These are phyloP conservation scores for Ennomos fuscantarius DNA, from an alignment of 2,888 invertebrate genomes.

Conservation along the genomic window DNA sequence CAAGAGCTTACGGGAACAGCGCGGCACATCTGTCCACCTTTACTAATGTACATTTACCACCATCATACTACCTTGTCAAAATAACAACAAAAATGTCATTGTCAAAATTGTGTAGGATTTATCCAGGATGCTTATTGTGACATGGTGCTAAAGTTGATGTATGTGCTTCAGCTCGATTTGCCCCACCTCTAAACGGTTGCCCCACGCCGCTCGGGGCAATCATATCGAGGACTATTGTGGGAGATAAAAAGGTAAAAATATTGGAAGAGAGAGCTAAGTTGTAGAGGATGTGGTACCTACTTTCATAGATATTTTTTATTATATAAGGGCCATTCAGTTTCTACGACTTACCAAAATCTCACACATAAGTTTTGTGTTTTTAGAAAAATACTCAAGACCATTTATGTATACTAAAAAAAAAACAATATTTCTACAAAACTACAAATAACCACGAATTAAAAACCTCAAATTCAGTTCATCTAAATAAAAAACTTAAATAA, in stretches of 20 bases:
- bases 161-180: slow-evolving; percentile 27
- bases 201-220: slow-evolving; percentile 59
- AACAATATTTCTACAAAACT: too few relatives aligned
- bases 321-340: too few relatives aligned
- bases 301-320: not conserved
- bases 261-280: slow-evolving; percentile 19
- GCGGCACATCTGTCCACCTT: slow-evolving; percentile 43
- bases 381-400: too few relatives aligned
- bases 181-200: slow-evolving; percentile 40
- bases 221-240: slow-evolving; percentile 74
- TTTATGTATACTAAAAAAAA: too few relatives aligned
- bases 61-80: slow-evolving; percentile 5
- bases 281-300: slow-evolving; percentile 31
- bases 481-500: too few relatives aligned
- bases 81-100: not conserved
- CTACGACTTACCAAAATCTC: too few relatives aligned
- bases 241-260: slow-evolving; percentile 72
- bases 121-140: slow-evolving; percentile 3
- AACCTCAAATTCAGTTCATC: too few relatives aligned
- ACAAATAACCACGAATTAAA: too few relatives aligned
- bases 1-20: slow-evolving; percentile 25
- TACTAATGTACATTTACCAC: not conserved
- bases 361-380: too few relatives aligned
- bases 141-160: slow-evolving; percentile 12
- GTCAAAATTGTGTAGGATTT: not conserved